Evolutionary conservation across 2,888 invertebrate genomes (phyloP).

Genomic region (Drosophila fungiperda): DNA sequence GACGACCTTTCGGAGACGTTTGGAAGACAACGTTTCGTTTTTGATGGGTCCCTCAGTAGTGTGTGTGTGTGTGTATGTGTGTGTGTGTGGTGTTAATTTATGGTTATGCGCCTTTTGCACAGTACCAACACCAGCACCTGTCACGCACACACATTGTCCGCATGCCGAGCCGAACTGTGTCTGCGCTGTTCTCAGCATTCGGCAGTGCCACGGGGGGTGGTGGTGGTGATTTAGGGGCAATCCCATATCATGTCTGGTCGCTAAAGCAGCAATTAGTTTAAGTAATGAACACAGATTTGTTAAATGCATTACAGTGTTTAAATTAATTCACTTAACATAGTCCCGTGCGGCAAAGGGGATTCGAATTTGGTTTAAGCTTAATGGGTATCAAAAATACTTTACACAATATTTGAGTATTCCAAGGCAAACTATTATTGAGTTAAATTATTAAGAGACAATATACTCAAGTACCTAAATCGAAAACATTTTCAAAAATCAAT

Average conservation of each 20-base stretch:
- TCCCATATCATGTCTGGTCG: background rate
- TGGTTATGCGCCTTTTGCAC: slow-evolving; percentile 62
- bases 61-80: slow-evolving; percentile 17
- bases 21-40: background rate
- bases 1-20: background rate
- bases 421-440: background rate
- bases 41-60: background rate
- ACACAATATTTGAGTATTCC: background rate
- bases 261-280: slow-evolving; percentile 56
- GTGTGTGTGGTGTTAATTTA: slow-evolving; percentile 67
- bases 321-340: slow-evolving; percentile 32
- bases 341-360: background rate
- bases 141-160: slow-evolving; percentile 57
- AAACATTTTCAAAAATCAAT: background rate
- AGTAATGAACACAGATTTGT: slow-evolving; percentile 70
- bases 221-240: background rate
- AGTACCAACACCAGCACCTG: slow-evolving; percentile 63
- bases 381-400: background rate
- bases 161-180: slow-evolving; percentile 29
- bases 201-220: background rate
- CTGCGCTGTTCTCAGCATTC: slow-evolving; percentile 6
- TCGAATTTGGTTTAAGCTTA: background rate
- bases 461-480: background rate
- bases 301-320: slow-evolving; percentile 53
- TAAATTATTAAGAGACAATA: background rate